Conservation (phyloP, 2,113 vertebrate species). For the Serilophus lunatus region DNA sequence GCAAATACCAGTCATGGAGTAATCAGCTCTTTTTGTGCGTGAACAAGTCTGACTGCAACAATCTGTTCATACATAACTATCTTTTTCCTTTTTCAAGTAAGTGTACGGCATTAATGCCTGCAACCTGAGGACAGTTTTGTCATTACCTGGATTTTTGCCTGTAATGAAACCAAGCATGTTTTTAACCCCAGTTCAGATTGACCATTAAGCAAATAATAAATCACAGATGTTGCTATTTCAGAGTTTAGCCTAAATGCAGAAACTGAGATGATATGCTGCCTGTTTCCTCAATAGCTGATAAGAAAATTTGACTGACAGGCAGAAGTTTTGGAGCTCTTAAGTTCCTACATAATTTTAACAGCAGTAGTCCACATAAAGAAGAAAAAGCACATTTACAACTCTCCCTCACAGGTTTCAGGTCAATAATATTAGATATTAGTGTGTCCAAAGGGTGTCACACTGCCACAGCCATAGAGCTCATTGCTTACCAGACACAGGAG, state of each 20-base stretch:
- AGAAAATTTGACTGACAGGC: not conserved
- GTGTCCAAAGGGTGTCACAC: not conserved
- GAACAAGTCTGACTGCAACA: not conserved
- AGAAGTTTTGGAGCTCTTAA: not conserved
- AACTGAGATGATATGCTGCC: not conserved
- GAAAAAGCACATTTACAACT: not conserved
- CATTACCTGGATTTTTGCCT: not conserved
- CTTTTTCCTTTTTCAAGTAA: not conserved
- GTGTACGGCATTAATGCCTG: not conserved
- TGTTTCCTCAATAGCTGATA: not conserved
- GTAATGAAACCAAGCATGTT: not conserved
- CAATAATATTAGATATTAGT: not conserved
- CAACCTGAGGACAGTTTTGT: not conserved
- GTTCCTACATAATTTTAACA: not conserved
- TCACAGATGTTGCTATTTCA: not conserved
- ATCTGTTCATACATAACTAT: not conserved
- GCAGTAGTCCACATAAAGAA: not conserved
- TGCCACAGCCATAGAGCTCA: fast-evolving
- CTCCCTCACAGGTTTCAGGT: not conserved
- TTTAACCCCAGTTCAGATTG: not conserved
- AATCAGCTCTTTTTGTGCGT: not conserved
- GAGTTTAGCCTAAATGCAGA: not conserved
- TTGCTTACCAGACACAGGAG: not conserved
- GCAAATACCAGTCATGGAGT: not conserved
- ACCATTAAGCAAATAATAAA: not conserved